Conservation (phyloP, 2,888 invertebrate species). For the Sceliomorpha sp. region DNA sequence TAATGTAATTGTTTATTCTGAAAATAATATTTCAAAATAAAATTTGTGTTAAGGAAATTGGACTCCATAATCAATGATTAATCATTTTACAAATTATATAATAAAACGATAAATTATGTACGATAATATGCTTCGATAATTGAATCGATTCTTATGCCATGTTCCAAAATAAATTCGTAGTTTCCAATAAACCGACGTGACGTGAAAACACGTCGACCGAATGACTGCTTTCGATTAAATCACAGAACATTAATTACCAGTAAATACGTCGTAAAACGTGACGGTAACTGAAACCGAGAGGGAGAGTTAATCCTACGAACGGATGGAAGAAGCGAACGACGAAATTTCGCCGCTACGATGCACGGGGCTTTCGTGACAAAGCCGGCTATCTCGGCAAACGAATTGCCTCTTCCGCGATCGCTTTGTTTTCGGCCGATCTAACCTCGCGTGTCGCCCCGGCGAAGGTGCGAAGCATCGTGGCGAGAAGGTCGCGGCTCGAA, state of each 20-base stretch:
- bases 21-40: too few species aligned
- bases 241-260: conserved; percentile 15
- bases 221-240: conserved; percentile 25
- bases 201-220: conserved; percentile 8
- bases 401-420: conserved; percentile 26
- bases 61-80: neutral
- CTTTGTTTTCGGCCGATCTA: conserved; percentile 20
- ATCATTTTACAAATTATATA: neutral
- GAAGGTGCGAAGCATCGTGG: conserved; percentile 31
- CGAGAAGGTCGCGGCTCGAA: conserved; percentile 43
- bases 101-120: neutral
- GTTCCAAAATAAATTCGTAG: too few species aligned
- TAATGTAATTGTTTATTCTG: too few species aligned
- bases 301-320: conserved; percentile 4
- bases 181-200: conserved; percentile 12
- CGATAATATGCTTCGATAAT: too few species aligned
- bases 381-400: conserved; percentile 15
- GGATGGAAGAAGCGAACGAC: conserved; percentile 8
- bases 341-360: conserved; percentile 4
- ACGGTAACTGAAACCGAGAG: conserved; percentile 11
- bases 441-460: conserved; percentile 12
- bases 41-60: too few species aligned
- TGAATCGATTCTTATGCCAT: too few species aligned
- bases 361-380: conserved; percentile 25
- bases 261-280: conserved; percentile 16